phyloP scores from a whole-genome alignment of 2,113 vertebrate species.

The Notechis scutatus region DNA sequence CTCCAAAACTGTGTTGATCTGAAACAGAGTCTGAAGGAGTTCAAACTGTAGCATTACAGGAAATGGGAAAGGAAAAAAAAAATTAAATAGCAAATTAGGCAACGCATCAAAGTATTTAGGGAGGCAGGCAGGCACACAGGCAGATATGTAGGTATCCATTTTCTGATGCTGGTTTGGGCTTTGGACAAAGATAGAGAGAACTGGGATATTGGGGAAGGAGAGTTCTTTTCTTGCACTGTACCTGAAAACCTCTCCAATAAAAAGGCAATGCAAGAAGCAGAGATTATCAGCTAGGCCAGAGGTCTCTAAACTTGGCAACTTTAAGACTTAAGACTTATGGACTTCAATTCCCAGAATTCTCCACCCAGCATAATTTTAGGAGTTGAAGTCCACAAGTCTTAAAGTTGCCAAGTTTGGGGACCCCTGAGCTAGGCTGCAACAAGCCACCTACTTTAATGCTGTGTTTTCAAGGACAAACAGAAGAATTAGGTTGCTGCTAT shows the following conservation, averaged over 20 bases:
- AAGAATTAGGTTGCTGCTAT: not conserved
- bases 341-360: too few relatives aligned
- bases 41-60: not conserved
- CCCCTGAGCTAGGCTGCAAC: not conserved
- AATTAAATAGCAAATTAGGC: not conserved
- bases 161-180: not conserved
- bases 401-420: too few relatives aligned
- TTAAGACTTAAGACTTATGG: too few relatives aligned
- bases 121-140: not conserved
- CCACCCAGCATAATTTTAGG: too few relatives aligned
- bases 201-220: not conserved
- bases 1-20: not conserved
- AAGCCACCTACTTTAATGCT: not conserved
- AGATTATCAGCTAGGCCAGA: not conserved
- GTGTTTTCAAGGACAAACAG: not conserved
- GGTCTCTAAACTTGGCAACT: too few relatives aligned
- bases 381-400: too few relatives aligned
- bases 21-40: not conserved
- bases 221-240: not conserved
- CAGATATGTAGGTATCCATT: too few relatives aligned
- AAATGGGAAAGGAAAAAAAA: not conserved
- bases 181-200: not conserved
- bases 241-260: too few relatives aligned
- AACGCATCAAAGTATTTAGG: not conserved
- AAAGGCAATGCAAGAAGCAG: not conserved